Evolutionary conservation across 1,140 invertebrate species (phyloP).

Genomic region (Planococcus citri): DNA sequence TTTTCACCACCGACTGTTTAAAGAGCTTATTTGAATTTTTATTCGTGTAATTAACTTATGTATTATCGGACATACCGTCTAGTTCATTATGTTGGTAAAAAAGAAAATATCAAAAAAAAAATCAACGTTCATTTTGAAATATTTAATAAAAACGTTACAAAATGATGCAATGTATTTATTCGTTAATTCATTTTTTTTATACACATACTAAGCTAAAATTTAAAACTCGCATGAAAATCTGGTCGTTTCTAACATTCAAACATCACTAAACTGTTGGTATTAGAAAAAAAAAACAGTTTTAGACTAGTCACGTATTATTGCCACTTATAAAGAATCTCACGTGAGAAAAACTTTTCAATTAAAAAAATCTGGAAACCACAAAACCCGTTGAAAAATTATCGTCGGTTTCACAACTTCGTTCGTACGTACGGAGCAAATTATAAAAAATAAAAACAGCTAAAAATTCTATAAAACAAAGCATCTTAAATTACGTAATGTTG

Average conservation of each 20-base stretch:
- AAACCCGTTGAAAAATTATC: neutral
- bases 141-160: constrained; percentile 2
- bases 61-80: neutral
- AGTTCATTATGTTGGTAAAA: too few species aligned
- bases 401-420: too few species aligned
- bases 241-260: neutral
- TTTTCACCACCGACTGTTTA: neutral
- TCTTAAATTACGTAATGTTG: neutral
- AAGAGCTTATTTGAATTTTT: neutral
- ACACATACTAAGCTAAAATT: neutral
- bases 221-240: neutral
- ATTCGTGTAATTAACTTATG: too few species aligned
- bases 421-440: neutral
- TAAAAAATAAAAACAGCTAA: neutral
- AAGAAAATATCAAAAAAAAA: too few species aligned
- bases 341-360: neutral
- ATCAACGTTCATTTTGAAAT: neutral
- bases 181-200: neutral
- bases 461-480: neutral
- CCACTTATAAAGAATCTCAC: neutral
- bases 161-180: neutral
- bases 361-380: neutral
- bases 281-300: neutral
- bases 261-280: neutral
- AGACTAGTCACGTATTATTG: neutral